phyloP scores from a whole-genome alignment of 2,888 invertebrate species.

The Lepeophtheirus nordmannii region DNA sequence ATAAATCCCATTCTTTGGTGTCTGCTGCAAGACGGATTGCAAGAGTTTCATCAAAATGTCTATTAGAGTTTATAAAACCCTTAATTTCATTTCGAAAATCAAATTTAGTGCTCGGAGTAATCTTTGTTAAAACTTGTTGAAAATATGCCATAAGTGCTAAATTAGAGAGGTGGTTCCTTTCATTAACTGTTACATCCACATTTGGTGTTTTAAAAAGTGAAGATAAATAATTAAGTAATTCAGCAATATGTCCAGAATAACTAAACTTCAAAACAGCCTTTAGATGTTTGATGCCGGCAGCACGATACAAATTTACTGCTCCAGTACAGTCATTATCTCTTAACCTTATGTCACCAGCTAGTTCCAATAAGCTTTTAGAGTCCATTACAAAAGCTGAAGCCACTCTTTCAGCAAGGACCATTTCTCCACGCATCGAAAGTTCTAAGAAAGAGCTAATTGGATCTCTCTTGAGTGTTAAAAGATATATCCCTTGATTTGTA shows the following conservation, averaged over 20 bases:
- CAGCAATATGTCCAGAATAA: conserved; percentile 7
- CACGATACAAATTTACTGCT: conserved; percentile 10
- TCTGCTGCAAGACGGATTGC: conserved; percentile 16
- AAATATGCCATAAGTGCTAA: conserved; percentile 22
- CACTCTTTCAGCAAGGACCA: conserved; percentile 7
- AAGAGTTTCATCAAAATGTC: conserved; percentile 14
- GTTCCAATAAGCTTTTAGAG: conserved; percentile 7
- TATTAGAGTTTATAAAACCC: conserved; percentile 10
- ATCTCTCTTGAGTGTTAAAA: conserved; percentile 3
- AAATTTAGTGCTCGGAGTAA: neutral
- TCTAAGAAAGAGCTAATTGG: conserved; percentile 11
- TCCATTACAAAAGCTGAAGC: conserved; percentile 9
- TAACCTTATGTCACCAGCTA: conserved; percentile 16
- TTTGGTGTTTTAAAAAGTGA: conserved; percentile 12
- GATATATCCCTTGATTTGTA: conserved; percentile 1
- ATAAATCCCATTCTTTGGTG: conserved; percentile 18
- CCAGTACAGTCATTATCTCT: conserved; percentile 7
- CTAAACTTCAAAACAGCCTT: conserved; percentile 15
- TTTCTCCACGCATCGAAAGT: conserved; percentile 2
- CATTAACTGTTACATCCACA: neutral
- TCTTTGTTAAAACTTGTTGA: conserved; percentile 21
- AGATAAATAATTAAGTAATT: neutral
- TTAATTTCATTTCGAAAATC: neutral
- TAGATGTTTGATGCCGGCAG: conserved; percentile 6
- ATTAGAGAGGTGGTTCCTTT: conserved; percentile 20